Base-by-base conservation (phyloP, 1,140 invertebrate species). In the Drosophila carrolli region DNA sequence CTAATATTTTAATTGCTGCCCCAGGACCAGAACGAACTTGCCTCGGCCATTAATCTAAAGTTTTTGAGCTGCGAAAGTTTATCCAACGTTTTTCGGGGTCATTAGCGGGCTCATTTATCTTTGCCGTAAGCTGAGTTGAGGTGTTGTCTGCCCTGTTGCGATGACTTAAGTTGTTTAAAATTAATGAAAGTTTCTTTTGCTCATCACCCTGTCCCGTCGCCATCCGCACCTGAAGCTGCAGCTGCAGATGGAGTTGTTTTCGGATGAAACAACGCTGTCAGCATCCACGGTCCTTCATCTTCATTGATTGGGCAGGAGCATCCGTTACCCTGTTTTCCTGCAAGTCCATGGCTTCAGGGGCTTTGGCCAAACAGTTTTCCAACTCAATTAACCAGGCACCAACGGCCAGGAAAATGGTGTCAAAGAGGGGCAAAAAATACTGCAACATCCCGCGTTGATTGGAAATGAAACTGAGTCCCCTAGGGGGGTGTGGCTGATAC, bases 31-130 rank as follows among this genome's bases (percentile, higher is more conserved):
- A 63, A 55, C 54, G 55, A 66, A 35, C n/a, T 50, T n/a, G 32
- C 46, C 13, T 29, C n/a, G 46, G 46, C 51, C 70, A 83, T 83
- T 84, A 83, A 83, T 83, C 75, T 79, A 59, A 65, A 59, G 63
- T 79, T 79, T 77, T 75, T 51, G 38, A 58, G 56, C 75, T 53
- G 46, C 37, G 8, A 79, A 84, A 83, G 41, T 83, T 83, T 70
- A 78, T 82, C 47, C 78, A 59, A 55, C 44, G 61, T 71, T 71
- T 70, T 55, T 67, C 37, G 43, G 59, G 46, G 57, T 83, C 80
- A 79, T 83, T 83, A 83, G 80, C 59, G 48, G 55, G 56, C 75
- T 84, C 78, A 83, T 83, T 84, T 83, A 71, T 84, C 81, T 83
- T 70, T 58, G 66, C 56, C 63, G 61, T 56, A 62, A 66, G 78